Base-by-base conservation (phyloP, 2,888 invertebrate genomes). In the Scaptomyza parva region DNA sequence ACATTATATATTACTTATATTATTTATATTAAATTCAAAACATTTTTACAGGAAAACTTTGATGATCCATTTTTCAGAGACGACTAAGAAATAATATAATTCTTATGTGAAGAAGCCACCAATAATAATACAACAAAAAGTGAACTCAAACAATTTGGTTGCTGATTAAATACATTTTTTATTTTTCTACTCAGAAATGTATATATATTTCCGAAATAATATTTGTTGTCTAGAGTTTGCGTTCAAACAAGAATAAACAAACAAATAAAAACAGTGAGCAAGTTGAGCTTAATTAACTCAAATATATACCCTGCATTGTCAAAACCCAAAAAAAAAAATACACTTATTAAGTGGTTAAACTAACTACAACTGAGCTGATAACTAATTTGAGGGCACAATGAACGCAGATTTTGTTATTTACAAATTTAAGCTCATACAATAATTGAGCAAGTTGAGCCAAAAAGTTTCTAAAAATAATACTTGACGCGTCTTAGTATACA, bases 391-490 rank as follows among this genome's bases (percentile, higher is more conserved):
- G 4, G 12, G 12, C 12, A 45, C 26, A 28, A 17, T 12, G 12
- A 18, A 12, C 28, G 18, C 37, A 12, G 28, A 45, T 12, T 28
- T 18, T 45, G 8, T 45, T 45, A 18, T 45, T 28, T 18, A 45
- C 28, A 18, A 28, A 45, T 45, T 12, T 12, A 45, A 28, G 12
- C 28, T 12, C 28, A 28, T 1, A 28, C 28, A 17, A 45, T 28
- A 45, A 17, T 45, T 28, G 28, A 28, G 26, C 4, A 44, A 26
- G 28, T 28, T 44, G 6, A 44, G n/a, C n/a, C n/a, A n/a, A n/a
- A n/a, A n/a, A n/a, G 17, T 45, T 30, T 47, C 30, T 30, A 47
- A 20, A 47, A 18, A 47, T 47, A 47, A 47, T 47, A 30, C n/a
- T n/a, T n/a, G n/a, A n/a, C 20, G 28, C 28, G 30, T 33, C 47